Percentiles rank a stretch among this genome's conserved stretches.
Evolutionary conservation across 2,888 invertebrate genomes (phyloP).

Genomic region (Drosophila nr. fundita): DNA sequence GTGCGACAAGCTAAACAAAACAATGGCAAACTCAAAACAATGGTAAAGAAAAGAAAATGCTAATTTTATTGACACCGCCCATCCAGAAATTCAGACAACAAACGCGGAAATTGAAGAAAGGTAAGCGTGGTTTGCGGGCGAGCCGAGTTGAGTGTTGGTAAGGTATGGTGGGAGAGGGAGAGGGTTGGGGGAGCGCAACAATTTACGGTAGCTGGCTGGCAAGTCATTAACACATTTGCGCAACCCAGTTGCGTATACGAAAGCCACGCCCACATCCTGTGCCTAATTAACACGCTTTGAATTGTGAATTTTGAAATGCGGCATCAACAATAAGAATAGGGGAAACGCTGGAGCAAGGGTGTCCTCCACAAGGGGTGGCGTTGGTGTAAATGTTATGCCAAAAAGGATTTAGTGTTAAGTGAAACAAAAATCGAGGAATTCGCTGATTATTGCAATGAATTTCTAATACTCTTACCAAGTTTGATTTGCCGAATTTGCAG

Average conservation of each 20-base stretch:
- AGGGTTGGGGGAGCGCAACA: neutral
- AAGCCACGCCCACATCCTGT: conserved; percentile 48
- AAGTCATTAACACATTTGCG: conserved; percentile 79
- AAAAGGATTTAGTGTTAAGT: conserved; percentile 66
- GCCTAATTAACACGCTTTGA: conserved; percentile 81
- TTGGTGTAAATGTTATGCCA: conserved; percentile 62
- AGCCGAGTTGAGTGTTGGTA: neutral
- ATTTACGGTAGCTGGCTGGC: conserved; percentile 34
- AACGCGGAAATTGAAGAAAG: conserved; percentile 68
- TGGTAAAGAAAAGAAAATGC: conserved; percentile 76
- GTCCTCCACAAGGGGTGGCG: neutral
- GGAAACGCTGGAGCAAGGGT: conserved; percentile 4
- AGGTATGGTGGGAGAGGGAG: neutral
- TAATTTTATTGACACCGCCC: conserved; percentile 78
- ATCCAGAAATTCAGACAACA: conserved; percentile 25
- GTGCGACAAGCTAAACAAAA: conserved; percentile 70
- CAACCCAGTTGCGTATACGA: conserved; percentile 17
- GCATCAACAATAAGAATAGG: conserved; percentile 33
- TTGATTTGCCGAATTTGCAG: neutral
- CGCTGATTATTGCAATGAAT: conserved; percentile 18
- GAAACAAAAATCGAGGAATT: conserved; percentile 51
- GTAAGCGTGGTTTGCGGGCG: conserved; percentile 47
- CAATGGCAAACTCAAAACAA: conserved; percentile 40
- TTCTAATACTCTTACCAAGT: conserved; percentile 37
- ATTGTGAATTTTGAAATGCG: conserved; percentile 80